Evolutionary conservation across 2,113 vertebrate species (phyloP).

Genomic region (Nerophis lumbriciformis): DNA sequence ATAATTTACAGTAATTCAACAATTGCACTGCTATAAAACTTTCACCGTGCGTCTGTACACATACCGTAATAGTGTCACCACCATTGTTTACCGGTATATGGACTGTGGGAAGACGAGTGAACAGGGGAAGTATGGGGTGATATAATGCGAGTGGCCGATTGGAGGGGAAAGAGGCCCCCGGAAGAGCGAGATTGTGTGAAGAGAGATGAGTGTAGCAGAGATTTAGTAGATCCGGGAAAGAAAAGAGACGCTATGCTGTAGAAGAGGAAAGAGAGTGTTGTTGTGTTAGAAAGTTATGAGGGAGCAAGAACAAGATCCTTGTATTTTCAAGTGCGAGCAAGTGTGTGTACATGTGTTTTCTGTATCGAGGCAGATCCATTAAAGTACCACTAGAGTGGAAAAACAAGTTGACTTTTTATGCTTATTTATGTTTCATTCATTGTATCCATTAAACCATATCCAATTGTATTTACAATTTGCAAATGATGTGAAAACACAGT

Average conservation of each 20-base stretch:
- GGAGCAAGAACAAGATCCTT: constrained; percentile 37
- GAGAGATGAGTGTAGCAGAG: constrained; percentile 37
- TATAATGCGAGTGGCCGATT: constrained; percentile 39
- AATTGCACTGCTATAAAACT: constrained; percentile 14
- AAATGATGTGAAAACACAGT: no score
- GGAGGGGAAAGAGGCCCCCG: constrained; percentile 37
- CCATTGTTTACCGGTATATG: constrained; percentile 36
- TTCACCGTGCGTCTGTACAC: neutral
- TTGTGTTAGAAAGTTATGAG: constrained; percentile 21
- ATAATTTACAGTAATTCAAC: neutral
- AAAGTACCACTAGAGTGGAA: no score
- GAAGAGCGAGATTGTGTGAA: constrained; percentile 40
- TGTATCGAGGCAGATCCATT: no score
- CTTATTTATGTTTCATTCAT: no score
- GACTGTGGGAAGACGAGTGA: constrained; percentile 55
- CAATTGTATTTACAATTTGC: no score
- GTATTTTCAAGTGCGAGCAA: constrained; percentile 29
- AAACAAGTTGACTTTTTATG: no score
- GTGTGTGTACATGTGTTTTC: constrained; percentile 8
- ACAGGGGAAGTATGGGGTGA: constrained; percentile 24
- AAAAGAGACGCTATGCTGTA: constrained; percentile 20
- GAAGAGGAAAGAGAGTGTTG: constrained; percentile 5
- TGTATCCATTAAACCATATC: no score
- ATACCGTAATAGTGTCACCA: constrained; percentile 16
- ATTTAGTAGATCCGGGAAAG: constrained; percentile 6